Evolutionary conservation across 2,888 invertebrate species (phyloP), one percentile per base, ranked within the genome.

Genomic region (Anorthoa munda): DNA sequence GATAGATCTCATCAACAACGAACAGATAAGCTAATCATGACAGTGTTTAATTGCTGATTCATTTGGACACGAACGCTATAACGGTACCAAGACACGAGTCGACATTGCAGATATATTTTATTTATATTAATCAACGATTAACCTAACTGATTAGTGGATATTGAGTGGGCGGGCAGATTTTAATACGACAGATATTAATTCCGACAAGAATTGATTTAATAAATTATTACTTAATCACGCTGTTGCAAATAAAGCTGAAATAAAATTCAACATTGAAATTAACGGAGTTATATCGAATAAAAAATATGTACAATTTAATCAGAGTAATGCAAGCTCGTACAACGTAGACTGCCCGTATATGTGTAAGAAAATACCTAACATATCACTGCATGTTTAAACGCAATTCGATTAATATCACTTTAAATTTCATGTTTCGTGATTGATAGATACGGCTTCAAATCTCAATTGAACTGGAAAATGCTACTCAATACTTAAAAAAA

Each of bases 1-100:
- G 63, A 71, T 39, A 67, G 63, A 81, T 79, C 60, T 76, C 65
- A 75, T 81, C 56, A 75, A 83, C 79, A 70, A 72, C 60, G 59
- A 73, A 72, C 23, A 79, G 82, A 79, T 84, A 81, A 77, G 63
- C 67, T 73, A 71, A 83, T 83, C 68, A 73, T 77, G 75, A 68
- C 73, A 82, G 60, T 73, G 77, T 77, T 76, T 85, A 69, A 85
- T 75, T 67, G 58, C 56, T 56, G 60, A 55, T 69, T 56, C 50
- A 72, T 76, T 81, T 69, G 48, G 56, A 76, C 64, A 63, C 61
- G 66, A 81, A 66, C 60, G 9, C 15, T 23, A 55, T 55, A 23
- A 23, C 55, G 23, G 23, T 58, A 71, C 55, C 65, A 66, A 72
- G 65, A 64, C 72, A 46, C 21, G 11, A 23, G 15, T 60, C 65